These are phyloP conservation scores for Cherax destructor DNA, from an alignment of 1,140 invertebrate genomes.

Conservation along the genomic window DNA sequence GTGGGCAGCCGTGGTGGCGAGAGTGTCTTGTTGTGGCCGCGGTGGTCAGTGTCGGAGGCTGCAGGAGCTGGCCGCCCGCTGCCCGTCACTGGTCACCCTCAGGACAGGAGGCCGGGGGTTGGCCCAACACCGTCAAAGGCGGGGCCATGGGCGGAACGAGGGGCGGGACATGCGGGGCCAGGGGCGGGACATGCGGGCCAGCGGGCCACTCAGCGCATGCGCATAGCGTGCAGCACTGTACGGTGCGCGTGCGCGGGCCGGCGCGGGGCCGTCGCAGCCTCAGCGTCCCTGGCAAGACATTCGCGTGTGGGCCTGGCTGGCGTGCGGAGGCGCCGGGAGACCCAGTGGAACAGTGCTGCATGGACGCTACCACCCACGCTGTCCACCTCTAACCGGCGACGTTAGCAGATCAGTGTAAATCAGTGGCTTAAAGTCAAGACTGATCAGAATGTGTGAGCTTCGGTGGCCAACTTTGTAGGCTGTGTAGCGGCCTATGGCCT, in stretches of 20 bases:
- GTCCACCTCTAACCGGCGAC: slow-evolving; percentile 46
- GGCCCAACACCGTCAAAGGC: slow-evolving; percentile 22
- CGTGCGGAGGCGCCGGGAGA: slow-evolving; percentile 52
- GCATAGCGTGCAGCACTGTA: slow-evolving; percentile 16
- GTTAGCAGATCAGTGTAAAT: slow-evolving; percentile 53
- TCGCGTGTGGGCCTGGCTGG: slow-evolving; percentile 56
- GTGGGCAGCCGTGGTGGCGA: slow-evolving; percentile 55
- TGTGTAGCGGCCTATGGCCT: slow-evolving; percentile 35
- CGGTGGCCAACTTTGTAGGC: slow-evolving; percentile 25
- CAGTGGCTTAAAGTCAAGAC: slow-evolving; percentile 57
- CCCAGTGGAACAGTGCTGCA: slow-evolving; percentile 27
- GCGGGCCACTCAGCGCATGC: slow-evolving; percentile 51
- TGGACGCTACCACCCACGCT: slow-evolving; percentile 40
- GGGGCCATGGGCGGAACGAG: slow-evolving; percentile 42
- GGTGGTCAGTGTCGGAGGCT: slow-evolving; percentile 59
- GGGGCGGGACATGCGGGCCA: slow-evolving; percentile 36
- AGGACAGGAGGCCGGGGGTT: slow-evolving; percentile 34
- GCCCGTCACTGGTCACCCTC: slow-evolving; percentile 45
- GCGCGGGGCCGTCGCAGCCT: slow-evolving; percentile 57
- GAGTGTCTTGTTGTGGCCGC: slow-evolving; percentile 49
- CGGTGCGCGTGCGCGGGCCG: slow-evolving; percentile 58
- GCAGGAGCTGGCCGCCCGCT: slow-evolving; percentile 47
- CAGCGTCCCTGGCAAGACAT: slow-evolving; percentile 56
- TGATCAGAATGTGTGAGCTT: slow-evolving; percentile 56
- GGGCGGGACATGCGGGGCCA: slow-evolving; percentile 30